Conservation (phyloP, 2,797 vertebrate species). For the Myotis pilosus region DNA sequence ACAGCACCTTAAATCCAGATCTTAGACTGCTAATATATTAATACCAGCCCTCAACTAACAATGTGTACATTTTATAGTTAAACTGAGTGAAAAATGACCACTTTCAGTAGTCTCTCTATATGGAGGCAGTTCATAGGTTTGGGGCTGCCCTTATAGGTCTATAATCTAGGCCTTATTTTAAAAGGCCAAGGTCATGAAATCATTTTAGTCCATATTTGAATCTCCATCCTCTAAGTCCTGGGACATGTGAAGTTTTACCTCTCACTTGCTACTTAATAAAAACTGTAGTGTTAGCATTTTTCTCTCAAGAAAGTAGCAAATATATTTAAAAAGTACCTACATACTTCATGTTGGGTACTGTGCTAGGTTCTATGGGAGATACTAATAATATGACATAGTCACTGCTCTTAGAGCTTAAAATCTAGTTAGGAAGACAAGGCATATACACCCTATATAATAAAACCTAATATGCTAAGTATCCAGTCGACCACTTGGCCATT, state of each 20-base stretch:
- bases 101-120: neutral
- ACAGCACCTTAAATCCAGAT: neutral
- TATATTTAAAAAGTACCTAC: neutral
- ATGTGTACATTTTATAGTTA: neutral
- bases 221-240: neutral
- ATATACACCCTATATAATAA: neutral
- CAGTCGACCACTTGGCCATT: too few relatives aligned
- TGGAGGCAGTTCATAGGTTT: neutral
- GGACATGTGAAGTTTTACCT: neutral
- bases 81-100: neutral
- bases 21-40: neutral
- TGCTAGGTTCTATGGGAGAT: neutral
- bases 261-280: slow-evolving; percentile 23
- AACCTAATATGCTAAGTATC: too few relatives aligned
- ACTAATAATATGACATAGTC: neutral
- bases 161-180: slow-evolving; percentile 13
- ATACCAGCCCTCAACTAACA: neutral
- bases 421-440: neutral
- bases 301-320: slow-evolving; percentile 16
- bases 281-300: neutral
- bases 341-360: neutral
- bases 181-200: slow-evolving; percentile 23
- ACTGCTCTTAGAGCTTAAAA: neutral
- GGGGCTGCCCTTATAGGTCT: neutral
- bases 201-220: slow-evolving; percentile 1